Evolutionary conservation across 1,140 invertebrate species (phyloP).

Genomic region (Apis dorsata): DNA sequence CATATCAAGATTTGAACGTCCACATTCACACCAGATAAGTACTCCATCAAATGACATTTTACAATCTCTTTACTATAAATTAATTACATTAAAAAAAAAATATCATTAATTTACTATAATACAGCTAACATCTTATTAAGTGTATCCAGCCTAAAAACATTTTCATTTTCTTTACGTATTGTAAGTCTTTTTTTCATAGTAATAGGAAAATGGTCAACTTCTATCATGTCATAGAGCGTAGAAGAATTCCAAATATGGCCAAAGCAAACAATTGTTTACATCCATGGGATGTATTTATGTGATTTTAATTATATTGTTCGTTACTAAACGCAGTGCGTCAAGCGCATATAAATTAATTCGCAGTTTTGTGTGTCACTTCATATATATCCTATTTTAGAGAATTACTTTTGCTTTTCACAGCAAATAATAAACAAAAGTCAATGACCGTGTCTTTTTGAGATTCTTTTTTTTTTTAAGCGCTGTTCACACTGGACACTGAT

Average conservation of each 20-base stretch:
- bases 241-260: conserved; percentile 71
- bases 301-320: conserved; percentile 64
- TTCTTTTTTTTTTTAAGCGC: conserved; percentile 55
- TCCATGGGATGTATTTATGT: conserved; percentile 77
- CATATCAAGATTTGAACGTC: conserved; percentile 45
- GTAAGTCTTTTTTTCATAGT: conserved; percentile 63
- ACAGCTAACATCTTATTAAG: conserved; percentile 75
- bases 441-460: conserved; percentile 55
- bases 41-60: conserved; percentile 67
- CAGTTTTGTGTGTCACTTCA: conserved; percentile 63
- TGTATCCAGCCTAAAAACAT: conserved; percentile 72
- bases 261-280: conserved; percentile 73
- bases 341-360: conserved; percentile 68
- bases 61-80: conserved; percentile 76
- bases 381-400: conserved; percentile 44
- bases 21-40: conserved; percentile 69
- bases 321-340: conserved; percentile 66
- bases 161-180: conserved; percentile 62
- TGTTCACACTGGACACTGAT: conserved; percentile 62
- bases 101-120: conserved; percentile 78
- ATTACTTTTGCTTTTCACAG: conserved; percentile 68
- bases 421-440: conserved; percentile 68
- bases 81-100: conserved; percentile 76
- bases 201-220: conserved; percentile 77
- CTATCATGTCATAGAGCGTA: conserved; percentile 72